Evolutionary conservation across 1,140 invertebrate species (phyloP).

Genomic region (Drosophila biarmipes): DNA sequence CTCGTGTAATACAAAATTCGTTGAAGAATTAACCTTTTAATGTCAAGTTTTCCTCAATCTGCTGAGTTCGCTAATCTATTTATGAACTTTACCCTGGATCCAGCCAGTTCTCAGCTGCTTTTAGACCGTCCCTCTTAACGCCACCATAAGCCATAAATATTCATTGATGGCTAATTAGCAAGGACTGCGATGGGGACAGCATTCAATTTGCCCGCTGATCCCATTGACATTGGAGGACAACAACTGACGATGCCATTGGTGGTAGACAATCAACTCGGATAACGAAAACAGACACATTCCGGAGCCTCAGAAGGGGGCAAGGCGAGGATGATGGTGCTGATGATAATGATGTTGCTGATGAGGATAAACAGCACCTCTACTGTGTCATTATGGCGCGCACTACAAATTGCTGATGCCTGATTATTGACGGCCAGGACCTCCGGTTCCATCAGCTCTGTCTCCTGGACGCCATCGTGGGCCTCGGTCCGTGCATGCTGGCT

Average conservation of each 20-base stretch:
- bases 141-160: conserved; percentile 59
- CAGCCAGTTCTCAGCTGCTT: conserved; percentile 3
- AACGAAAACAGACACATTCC: conserved; percentile 41
- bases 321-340: background rate
- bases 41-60: background rate
- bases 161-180: conserved; percentile 69
- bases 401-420: conserved; percentile 63
- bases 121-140: conserved; percentile 6
- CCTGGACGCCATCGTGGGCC: conserved; percentile 27
- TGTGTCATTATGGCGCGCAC: conserved; percentile 50
- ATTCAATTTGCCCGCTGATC: conserved; percentile 19
- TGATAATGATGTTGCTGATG: conserved; percentile 61
- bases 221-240: conserved; percentile 25
- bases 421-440: conserved; percentile 47
- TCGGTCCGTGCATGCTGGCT: conserved; percentile 3
- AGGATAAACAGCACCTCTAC: conserved; percentile 31
- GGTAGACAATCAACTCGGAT: conserved; percentile 61
- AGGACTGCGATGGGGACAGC: conserved; percentile 25
- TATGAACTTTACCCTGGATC: background rate
- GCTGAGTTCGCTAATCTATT: background rate
- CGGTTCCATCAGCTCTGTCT: conserved; percentile 22
- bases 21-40: background rate
- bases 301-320: background rate
- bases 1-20: background rate
- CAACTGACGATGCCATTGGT: conserved; percentile 37